Conservation (phyloP, 2,888 invertebrate species). For the Ceramica pisi region DNA sequence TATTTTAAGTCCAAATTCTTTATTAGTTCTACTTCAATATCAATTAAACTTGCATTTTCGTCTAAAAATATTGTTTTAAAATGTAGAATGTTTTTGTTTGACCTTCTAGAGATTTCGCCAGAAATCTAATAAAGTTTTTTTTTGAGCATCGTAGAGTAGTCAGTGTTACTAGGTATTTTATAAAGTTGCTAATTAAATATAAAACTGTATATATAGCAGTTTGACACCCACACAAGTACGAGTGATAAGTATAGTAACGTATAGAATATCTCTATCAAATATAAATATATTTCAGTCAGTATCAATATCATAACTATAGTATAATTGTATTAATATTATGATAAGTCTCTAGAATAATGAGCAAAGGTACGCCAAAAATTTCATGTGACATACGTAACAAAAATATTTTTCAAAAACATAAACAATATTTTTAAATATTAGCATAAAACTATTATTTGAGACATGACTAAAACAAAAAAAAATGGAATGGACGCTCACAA, state of each 20-base stretch:
- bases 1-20: neutral
- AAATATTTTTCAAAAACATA: neutral
- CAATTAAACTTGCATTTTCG: neutral
- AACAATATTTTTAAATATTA: neutral
- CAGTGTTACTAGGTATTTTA: slow-evolving; percentile 34
- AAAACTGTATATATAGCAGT: slow-evolving; percentile 77
- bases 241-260: slow-evolving; percentile 75
- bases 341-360: neutral
- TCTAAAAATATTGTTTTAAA: neutral
- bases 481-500: no score
- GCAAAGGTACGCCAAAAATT: slow-evolving; percentile 11
- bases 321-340: neutral
- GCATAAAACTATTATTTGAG: neutral
- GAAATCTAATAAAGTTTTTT: neutral
- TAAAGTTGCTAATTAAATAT: slow-evolving; percentile 46
- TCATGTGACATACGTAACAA: neutral
- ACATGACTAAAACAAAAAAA: no score
- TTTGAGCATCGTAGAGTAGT: slow-evolving; percentile 22
- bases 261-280: slow-evolving; percentile 26
- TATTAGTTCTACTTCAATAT: neutral
- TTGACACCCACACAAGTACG: slow-evolving; percentile 79
- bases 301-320: neutral
- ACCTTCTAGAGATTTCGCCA: neutral
- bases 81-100: neutral
- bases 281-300: slow-evolving; percentile 11